Conservation (phyloP, 1,140 invertebrate species). For the Rhagoletis zephyria region DNA sequence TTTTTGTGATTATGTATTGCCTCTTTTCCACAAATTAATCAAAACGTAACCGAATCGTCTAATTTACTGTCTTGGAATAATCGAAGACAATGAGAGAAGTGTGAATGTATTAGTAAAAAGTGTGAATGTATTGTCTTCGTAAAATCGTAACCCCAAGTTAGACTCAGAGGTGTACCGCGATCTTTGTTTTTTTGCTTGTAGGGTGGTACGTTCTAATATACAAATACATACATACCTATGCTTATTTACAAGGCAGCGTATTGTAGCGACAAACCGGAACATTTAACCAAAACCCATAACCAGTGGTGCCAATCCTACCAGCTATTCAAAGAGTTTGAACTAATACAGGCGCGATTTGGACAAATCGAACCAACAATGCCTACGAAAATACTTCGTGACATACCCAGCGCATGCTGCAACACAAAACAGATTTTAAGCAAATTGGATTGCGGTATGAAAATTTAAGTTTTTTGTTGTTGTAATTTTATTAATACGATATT, state of each 20-base stretch:
- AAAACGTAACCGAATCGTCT: too few relatives aligned
- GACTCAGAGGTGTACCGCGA: too few relatives aligned
- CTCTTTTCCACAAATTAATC: too few relatives aligned
- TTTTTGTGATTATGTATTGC: too few relatives aligned
- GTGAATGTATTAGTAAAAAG: too few relatives aligned
- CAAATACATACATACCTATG: not conserved
- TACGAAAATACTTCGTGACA: slow-evolving; percentile 71
- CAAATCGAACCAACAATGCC: slow-evolving; percentile 76
- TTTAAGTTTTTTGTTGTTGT: not conserved
- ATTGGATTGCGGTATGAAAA: slow-evolving; percentile 61
- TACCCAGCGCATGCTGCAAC: slow-evolving; percentile 62
- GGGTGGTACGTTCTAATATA: too few relatives aligned
- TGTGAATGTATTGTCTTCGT: too few relatives aligned
- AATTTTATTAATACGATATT: not conserved
- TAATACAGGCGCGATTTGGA: slow-evolving; percentile 75
- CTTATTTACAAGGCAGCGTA: slow-evolving; percentile 73
- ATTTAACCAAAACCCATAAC: slow-evolving; percentile 73
- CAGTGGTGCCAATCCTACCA: slow-evolving; percentile 76
- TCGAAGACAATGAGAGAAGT: too few relatives aligned
- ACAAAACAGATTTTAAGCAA: slow-evolving; percentile 64
- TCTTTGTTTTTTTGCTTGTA: too few relatives aligned
- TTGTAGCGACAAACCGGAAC: slow-evolving; percentile 73
- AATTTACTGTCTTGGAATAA: too few relatives aligned
- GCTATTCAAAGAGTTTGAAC: slow-evolving; percentile 75
- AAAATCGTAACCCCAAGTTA: too few relatives aligned